Conservation (phyloP, 1,140 invertebrate species). For the Portunus trituberculatus region DNA sequence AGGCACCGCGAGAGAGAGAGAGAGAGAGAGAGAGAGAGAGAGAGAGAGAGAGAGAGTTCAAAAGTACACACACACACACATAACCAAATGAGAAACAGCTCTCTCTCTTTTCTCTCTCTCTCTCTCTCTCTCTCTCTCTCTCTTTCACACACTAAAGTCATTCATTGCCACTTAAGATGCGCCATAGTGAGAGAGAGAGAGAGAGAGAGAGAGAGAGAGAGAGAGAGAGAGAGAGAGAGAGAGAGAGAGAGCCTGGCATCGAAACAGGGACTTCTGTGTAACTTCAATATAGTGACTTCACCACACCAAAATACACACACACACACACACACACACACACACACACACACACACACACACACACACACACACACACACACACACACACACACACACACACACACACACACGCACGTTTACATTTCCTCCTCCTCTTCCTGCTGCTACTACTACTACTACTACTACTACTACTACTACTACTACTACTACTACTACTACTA, state of each 20-base stretch:
- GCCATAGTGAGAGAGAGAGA: no score
- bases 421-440: background rate
- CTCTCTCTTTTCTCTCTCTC: background rate
- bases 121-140: background rate
- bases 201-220: no score
- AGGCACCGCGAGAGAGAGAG: background rate
- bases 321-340: no score
- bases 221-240: no score
- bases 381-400: no score
- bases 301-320: no score
- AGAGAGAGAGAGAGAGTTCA: background rate
- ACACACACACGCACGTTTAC: background rate
- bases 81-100: background rate
- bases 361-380: background rate
- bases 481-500: slow-evolving; percentile 36
- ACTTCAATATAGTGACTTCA: no score
- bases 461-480: background rate
- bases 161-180: background rate
- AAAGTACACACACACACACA: background rate
- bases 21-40: no score
- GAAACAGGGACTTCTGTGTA: no score
- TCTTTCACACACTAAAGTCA: background rate
- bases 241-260: no score
- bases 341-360: no score
- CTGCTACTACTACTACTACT: background rate